These are phyloP conservation scores for Eupithecia pulchellata DNA, from an alignment of 2,888 invertebrate genomes.

Conservation along the genomic window DNA sequence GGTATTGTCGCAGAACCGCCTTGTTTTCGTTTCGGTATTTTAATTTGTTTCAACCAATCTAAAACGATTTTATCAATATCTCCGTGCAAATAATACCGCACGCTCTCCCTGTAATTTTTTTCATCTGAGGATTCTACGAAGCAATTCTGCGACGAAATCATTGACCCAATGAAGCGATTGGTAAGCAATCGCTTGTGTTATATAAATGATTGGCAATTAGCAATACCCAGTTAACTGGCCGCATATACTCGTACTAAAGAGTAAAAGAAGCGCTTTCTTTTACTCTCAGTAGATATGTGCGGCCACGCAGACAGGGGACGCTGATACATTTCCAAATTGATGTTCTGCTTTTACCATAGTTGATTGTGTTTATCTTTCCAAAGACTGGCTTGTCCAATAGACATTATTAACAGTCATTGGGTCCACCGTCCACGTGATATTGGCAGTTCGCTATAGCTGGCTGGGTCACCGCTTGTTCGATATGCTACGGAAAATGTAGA, in stretches of 20 bases:
- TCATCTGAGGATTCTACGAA: background rate
- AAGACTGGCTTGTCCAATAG: slow-evolving; percentile 17
- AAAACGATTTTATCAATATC: background rate
- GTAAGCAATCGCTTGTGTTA: too few species aligned
- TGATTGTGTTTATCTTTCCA: slow-evolving; percentile 21
- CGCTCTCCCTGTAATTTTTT: background rate
- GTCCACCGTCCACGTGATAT: slow-evolving; percentile 23
- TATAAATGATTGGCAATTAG: too few species aligned
- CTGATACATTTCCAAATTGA: background rate
- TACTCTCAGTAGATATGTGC: too few species aligned
- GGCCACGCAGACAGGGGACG: background rate
- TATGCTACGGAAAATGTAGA: background rate
- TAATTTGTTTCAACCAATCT: background rate
- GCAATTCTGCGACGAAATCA: background rate
- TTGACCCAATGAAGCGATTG: background rate
- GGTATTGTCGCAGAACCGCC: background rate
- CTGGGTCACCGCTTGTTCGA: slow-evolving; percentile 15
- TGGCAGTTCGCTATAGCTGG: slow-evolving; percentile 9
- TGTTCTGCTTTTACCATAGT: background rate
- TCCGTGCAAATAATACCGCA: background rate
- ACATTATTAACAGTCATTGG: slow-evolving; percentile 25
- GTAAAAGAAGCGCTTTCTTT: too few species aligned
- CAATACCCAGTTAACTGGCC: background rate
- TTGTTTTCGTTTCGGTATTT: too few species aligned
- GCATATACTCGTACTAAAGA: background rate